These are phyloP conservation scores for Lymantria monacha DNA, from an alignment of 2,888 invertebrate genomes.

Conservation along the genomic window DNA sequence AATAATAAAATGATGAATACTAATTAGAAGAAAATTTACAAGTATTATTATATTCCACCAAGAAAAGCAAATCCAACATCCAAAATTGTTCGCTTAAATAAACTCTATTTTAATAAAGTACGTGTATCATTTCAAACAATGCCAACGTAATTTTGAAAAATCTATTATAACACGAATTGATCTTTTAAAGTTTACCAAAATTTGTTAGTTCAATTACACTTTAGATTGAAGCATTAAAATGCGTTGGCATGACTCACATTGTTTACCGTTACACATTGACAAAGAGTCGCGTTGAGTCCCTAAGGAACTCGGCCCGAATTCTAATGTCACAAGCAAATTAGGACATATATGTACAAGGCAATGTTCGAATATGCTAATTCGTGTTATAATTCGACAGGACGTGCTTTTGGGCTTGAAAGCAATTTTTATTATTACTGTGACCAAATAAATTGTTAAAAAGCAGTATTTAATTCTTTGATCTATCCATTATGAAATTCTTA, in stretches of 20 bases:
- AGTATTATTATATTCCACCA: too few relatives aligned
- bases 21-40: too few relatives aligned
- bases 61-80: too few relatives aligned
- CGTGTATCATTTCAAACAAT: too few relatives aligned
- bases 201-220: constrained; percentile 44
- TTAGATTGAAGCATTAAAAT: constrained; percentile 59
- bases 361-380: constrained; percentile 36
- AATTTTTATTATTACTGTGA: not conserved
- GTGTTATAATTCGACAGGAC: constrained; percentile 20
- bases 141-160: too few relatives aligned
- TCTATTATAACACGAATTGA: too few relatives aligned
- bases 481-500: too few relatives aligned
- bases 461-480: too few relatives aligned
- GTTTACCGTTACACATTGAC: constrained; percentile 50
- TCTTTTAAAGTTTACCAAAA: constrained; percentile 29
- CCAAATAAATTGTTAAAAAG: too few relatives aligned
- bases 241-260: constrained; percentile 37
- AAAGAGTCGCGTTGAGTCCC: constrained; percentile 53
- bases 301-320: constrained; percentile 65
- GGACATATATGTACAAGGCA: constrained; percentile 37
- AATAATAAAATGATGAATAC: too few relatives aligned
- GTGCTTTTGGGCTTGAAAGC: constrained; percentile 11
- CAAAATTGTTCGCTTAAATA: too few relatives aligned
- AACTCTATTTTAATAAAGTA: too few relatives aligned
- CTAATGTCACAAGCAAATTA: constrained; percentile 64